Conservation (phyloP, 1,140 invertebrate species). For the Drosophila pandora region DNA sequence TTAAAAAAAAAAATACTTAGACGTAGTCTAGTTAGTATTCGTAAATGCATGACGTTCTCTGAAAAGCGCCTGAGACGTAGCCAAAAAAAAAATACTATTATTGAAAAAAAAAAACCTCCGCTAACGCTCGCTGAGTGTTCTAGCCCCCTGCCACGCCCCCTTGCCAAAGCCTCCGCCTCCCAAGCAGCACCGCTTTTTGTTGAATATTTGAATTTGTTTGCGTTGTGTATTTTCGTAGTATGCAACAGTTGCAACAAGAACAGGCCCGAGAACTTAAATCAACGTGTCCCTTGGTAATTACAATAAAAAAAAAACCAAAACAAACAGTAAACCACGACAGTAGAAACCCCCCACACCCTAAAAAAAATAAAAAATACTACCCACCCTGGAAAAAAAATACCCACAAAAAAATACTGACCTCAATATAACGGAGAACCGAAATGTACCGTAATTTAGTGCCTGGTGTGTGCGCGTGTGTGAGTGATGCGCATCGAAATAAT, state of each 20-base stretch:
- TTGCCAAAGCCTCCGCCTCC: constrained; percentile 19
- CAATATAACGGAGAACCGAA: constrained; percentile 16
- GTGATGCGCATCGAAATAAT: constrained; percentile 48
- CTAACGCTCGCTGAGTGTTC: constrained; percentile 39
- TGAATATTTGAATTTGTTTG: constrained; percentile 53
- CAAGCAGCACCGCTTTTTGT: constrained; percentile 56
- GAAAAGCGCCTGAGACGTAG: constrained; percentile 53
- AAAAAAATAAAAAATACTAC: not conserved
- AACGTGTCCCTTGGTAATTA: constrained; percentile 21
- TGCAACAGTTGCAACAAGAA: constrained; percentile 53
- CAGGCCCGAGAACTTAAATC: constrained; percentile 27
- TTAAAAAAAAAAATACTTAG: constrained; percentile 40
- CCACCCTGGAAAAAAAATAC: not conserved
- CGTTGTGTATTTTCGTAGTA: constrained; percentile 59
- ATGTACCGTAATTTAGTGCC: constrained; percentile 53
- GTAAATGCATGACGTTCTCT: constrained; percentile 59
- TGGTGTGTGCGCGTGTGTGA: constrained; percentile 61
- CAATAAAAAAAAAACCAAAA: not conserved
- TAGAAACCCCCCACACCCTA: not conserved
- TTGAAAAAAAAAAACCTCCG: constrained; percentile 4
- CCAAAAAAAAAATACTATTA: constrained; percentile 13
- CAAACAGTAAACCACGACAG: constrained; percentile 4
- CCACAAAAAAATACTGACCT: not conserved
- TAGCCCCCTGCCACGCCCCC: constrained; percentile 17
- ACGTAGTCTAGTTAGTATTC: constrained; percentile 63